A percentile compares a stretch with the other conserved stretches of the same genome.
phyloP scores from a whole-genome alignment of 2,797 vertebrate genomes.

The Halcyon badia region DNA sequence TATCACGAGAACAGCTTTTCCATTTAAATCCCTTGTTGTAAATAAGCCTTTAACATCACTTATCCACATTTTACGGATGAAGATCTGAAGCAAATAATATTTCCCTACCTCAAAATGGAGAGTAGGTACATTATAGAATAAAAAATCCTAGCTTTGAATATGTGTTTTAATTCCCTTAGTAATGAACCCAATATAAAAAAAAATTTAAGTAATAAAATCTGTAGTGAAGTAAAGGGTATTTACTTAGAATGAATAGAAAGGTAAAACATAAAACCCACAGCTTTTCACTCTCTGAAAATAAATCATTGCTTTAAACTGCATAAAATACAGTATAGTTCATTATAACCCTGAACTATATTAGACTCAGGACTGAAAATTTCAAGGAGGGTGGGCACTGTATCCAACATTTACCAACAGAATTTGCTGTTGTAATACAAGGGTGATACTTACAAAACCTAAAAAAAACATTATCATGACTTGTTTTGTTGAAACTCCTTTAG shows the following conservation, averaged over 20 bases:
- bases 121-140: background rate
- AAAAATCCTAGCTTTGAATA: background rate
- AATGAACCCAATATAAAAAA: background rate
- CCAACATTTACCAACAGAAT: background rate
- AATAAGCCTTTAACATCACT: background rate
- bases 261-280: background rate
- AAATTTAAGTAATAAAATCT: background rate
- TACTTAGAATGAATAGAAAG: background rate
- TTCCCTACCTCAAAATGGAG: background rate
- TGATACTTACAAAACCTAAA: background rate
- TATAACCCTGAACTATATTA: background rate
- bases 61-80: background rate
- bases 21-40: background rate
- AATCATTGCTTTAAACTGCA: background rate
- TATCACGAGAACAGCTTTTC: background rate
- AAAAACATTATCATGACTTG: background rate
- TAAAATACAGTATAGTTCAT: background rate
- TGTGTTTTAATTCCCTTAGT: background rate
- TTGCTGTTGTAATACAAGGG: background rate
- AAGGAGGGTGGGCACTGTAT: background rate
- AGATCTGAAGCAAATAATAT: background rate
- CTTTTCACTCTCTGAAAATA: background rate
- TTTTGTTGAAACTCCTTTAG: constrained; percentile 25
- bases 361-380: background rate
- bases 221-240: background rate